These are phyloP conservation scores for Calypte anna DNA, from an alignment of 2,113 vertebrate genomes.

Conservation along the genomic window DNA sequence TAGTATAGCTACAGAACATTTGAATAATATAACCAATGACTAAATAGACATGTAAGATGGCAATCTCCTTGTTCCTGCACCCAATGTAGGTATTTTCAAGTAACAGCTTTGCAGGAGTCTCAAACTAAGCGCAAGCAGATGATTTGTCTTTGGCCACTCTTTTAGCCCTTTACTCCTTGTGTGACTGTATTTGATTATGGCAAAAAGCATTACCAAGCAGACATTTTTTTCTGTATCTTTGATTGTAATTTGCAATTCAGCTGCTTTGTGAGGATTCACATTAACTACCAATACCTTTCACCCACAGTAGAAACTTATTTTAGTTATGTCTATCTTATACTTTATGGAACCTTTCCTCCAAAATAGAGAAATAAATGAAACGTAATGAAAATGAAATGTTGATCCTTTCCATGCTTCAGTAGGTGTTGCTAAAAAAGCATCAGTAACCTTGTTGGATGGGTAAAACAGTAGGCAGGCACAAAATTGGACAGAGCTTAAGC, in stretches of 20 bases:
- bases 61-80: not conserved
- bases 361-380: conserved; percentile 66
- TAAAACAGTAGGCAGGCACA: conserved; percentile 32
- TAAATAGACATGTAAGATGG: not conserved
- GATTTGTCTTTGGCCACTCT: not conserved
- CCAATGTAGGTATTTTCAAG: not conserved
- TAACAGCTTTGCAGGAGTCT: not conserved
- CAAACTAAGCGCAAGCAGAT: not conserved
- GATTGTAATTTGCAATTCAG: conserved; percentile 10
- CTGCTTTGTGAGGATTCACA: conserved; percentile 27
- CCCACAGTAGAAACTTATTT: conserved; percentile 41
- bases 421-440: conserved; percentile 51
- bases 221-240: not conserved
- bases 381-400: conserved; percentile 66
- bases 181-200: not conserved
- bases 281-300: conserved; percentile 43
- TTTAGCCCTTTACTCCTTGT: not conserved
- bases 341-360: conserved; percentile 26
- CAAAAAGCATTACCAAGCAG: conserved; percentile 5
- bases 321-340: conserved; percentile 12
- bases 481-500: not conserved
- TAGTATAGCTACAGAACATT: not conserved
- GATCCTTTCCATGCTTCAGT: conserved; percentile 36
- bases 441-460: conserved; percentile 43
- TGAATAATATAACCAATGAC: conserved; percentile 29